phyloP scores from a whole-genome alignment of 2,797 vertebrate genomes.

The Alcedo atthis region DNA sequence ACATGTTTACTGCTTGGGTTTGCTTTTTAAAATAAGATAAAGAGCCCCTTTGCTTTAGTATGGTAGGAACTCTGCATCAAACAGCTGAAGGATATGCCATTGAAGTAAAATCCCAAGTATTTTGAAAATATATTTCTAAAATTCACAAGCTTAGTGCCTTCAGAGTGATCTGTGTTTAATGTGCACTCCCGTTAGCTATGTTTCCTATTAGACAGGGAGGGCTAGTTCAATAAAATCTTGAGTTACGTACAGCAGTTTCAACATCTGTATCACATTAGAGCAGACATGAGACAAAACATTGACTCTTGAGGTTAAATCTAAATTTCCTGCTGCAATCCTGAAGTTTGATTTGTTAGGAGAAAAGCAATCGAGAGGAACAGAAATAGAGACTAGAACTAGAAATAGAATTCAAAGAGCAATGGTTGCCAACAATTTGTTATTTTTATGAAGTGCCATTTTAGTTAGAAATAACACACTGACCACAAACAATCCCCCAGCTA shows the following conservation, averaged over 20 bases:
- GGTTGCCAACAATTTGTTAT: slow-evolving; percentile 69
- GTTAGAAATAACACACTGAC: slow-evolving; percentile 55
- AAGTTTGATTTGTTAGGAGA: slow-evolving; percentile 76
- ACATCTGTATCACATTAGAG: slow-evolving; percentile 82
- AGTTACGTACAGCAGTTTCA: slow-evolving; percentile 73
- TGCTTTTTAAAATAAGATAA: not conserved
- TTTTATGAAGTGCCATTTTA: slow-evolving; percentile 68
- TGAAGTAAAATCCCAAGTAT: slow-evolving; percentile 62
- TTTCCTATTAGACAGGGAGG: slow-evolving; percentile 77
- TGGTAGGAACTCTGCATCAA: not conserved
- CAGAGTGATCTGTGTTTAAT: slow-evolving; percentile 63
- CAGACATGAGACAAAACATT: slow-evolving; percentile 82
- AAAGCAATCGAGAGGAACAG: slow-evolving; percentile 67
- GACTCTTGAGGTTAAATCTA: slow-evolving; percentile 82
- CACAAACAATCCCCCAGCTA: slow-evolving; percentile 53
- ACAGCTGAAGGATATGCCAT: slow-evolving; percentile 40
- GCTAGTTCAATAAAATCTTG: slow-evolving; percentile 73
- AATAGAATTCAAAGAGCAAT: slow-evolving; percentile 65
- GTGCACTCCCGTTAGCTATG: slow-evolving; percentile 63
- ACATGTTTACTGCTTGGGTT: not conserved
- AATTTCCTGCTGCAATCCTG: slow-evolving; percentile 81
- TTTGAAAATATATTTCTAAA: slow-evolving; percentile 44
- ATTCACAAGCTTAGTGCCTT: slow-evolving; percentile 55
- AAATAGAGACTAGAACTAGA: slow-evolving; percentile 63
- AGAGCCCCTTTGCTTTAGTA: not conserved